Evolutionary conservation across 2,113 vertebrate genomes (phyloP), one percentile per base, ranked within the genome.

Genomic region (Lepisosteus oculatus): DNA sequence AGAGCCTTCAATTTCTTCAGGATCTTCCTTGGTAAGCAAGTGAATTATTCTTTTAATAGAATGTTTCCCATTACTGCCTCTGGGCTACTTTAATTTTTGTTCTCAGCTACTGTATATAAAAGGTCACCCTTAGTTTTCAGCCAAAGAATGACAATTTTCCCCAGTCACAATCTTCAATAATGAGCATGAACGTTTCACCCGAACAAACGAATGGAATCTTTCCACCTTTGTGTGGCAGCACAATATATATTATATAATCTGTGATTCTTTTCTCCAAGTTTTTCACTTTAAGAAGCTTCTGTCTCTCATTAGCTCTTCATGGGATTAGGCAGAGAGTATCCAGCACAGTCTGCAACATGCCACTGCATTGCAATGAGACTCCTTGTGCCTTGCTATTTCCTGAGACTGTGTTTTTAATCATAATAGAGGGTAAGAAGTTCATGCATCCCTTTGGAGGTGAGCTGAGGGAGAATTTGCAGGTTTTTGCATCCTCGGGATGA

Each of bases 321-420:
- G 80, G 87, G 88, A 90, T 92, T 92, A 91, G 65, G 84, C 79
- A 73, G 67, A 73, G 77, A 79, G 81, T 79, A 80, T 89, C 87
- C 85, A n/a, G 57, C 57, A n/a, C 2, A 59, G 57, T 79, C 78
- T 82, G 85, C 87, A 81, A 85, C 85, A 87, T 90, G 87, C 81
- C 79, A 86, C 82, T 67, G 88, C 90, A 92, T 93, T 85, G 83
- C 90, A 90, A 91, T 91, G 89, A 91, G 86, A 76, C 82, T 86
- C 76, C 76, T 73, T 75, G 75, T 68, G 76, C 76, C 72, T 70
- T 69, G 42, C 81, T 85, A 86, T 87, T 84, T 84, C 85, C 87
- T 89, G 84, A 78, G 85, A 79, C 83, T 83, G 77, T 78, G 71
- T 82, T 84, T 90, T 89, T 90, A 92, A 92, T 91, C 90, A 91